Evolutionary conservation across 2,888 invertebrate genomes (phyloP), one percentile per base, ranked within the genome.

Genomic region (Oscheius sp.): DNA sequence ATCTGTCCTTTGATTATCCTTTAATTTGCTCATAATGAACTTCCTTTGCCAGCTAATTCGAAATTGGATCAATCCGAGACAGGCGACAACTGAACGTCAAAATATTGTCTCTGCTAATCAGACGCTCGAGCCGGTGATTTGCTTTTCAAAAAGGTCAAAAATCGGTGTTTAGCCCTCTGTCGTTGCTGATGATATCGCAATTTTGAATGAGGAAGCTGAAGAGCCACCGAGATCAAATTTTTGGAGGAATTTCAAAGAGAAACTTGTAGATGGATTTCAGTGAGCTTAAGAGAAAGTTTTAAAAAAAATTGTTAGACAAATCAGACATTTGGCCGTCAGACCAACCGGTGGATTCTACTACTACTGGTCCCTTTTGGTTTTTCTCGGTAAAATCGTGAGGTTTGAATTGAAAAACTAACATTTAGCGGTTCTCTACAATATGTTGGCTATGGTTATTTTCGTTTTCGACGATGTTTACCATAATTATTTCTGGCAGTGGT

Each of bases 401-500:
- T 33, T 3, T 20, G 29, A 29, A 53, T 8, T 17, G 17, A 15
- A 10, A 29, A 42, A 39, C 10, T 5, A 3, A 15, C 20, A 3
- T 58, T 67, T 77, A 29, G 84, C 78, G 8, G 71, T 80, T 23
- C 52, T 85, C 6, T 84, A 84, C 66, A 85, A 85, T 61, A 74
- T 77, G 45, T 42, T 83, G 10, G 83, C 81, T 12, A 79, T 81
- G 72, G 80, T 82, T 1, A 79, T 85, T 20, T 85, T 86, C 69
- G 82, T 85, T 15, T 85, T 83, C 64, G 83, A 85, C 66, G 83
- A 85, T 55, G 79, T 78, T 1, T 73, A 66, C 10, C 17, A 45
- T 15, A 66, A 71, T 2, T 73, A 61, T 27, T 81, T 74, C 37
- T 33, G 20, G 25, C 37, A 25, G 8, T 84, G 84, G 84, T 8